phyloP scores from a whole-genome alignment of 2,113 vertebrate species.

The Sinocyclocheilus maitianheensis region DNA sequence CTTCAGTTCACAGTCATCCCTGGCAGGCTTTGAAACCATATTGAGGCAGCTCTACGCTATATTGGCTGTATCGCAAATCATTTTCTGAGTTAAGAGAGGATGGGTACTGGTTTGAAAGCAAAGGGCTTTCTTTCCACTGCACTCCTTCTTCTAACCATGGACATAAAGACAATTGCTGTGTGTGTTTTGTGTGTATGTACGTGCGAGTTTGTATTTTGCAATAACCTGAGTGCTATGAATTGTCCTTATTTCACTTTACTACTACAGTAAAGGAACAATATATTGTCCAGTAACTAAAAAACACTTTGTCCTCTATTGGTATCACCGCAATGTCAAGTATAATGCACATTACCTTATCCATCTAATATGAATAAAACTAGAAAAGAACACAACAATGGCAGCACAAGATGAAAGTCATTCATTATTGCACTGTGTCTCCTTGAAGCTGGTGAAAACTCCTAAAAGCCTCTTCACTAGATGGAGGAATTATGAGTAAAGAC shows the following conservation, averaged over 20 bases:
- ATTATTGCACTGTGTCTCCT: conserved; percentile 12
- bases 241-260: conserved; percentile 9
- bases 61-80: conserved; percentile 7
- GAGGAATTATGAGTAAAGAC: conserved; percentile 31
- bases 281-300: not conserved
- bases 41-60: conserved; percentile 26
- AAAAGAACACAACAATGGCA: not conserved
- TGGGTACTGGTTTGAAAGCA: conserved; percentile 24
- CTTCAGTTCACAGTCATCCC: conserved; percentile 33
- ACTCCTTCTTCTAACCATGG: not conserved
- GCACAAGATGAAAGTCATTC: conserved; percentile 32
- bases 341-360: conserved; percentile 15
- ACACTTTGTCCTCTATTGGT: not conserved
- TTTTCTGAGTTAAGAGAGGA: conserved; percentile 40
- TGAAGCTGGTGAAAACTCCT: conserved; percentile 7
- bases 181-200: not conserved
- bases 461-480: conserved; percentile 17
- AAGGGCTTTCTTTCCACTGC: conserved; percentile 25
- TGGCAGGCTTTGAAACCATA: conserved; percentile 25
- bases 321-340: conserved; percentile 12
- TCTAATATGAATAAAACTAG: conserved; percentile 21
- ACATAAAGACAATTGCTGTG: not conserved
- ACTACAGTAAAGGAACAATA: not conserved
- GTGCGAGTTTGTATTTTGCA: not conserved
- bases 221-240: conserved; percentile 17